A percentile compares a stretch with the other conserved stretches of the same genome.
phyloP scores from a whole-genome alignment of 2,113 vertebrate species.

The Mesoclemmys tuberculata region DNA sequence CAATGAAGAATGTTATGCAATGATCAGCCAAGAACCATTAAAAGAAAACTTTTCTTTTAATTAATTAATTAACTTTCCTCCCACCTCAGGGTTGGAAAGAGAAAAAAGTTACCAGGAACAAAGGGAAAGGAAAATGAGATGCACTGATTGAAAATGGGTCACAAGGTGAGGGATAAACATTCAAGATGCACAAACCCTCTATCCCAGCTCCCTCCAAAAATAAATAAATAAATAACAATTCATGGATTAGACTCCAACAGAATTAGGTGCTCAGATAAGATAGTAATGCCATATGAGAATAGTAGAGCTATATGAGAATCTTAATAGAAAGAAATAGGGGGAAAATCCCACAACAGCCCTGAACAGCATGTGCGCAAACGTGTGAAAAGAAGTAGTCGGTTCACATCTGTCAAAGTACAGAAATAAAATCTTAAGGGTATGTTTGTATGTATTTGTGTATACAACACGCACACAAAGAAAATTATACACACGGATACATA shows the following conservation, averaged over 20 bases:
- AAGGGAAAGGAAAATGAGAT: neutral
- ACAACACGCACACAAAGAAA: too few species aligned
- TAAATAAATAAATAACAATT: neutral
- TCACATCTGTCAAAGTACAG: neutral
- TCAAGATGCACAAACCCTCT: neutral
- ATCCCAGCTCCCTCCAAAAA: neutral
- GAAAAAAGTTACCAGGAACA: neutral
- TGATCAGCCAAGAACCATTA: neutral
- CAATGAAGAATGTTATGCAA: neutral
- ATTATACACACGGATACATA: too few species aligned
- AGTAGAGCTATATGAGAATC: neutral
- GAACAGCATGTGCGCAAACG: neutral
- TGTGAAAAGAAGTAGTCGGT: neutral
- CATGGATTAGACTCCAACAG: neutral
- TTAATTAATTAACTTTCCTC: neutral
- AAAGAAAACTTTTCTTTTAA: too few species aligned
- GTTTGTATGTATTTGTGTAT: too few species aligned
- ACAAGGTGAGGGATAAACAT: neutral
- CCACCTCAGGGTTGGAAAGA: neutral
- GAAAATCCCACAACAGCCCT: neutral
- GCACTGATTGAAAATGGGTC: neutral
- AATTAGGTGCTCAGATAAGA: neutral
- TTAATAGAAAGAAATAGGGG: neutral
- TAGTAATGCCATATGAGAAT: neutral
- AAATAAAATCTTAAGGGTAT: neutral